These are phyloP conservation scores for Drosophila subobscura DNA, from an alignment of 1,140 invertebrate species.

Conservation along the genomic window DNA sequence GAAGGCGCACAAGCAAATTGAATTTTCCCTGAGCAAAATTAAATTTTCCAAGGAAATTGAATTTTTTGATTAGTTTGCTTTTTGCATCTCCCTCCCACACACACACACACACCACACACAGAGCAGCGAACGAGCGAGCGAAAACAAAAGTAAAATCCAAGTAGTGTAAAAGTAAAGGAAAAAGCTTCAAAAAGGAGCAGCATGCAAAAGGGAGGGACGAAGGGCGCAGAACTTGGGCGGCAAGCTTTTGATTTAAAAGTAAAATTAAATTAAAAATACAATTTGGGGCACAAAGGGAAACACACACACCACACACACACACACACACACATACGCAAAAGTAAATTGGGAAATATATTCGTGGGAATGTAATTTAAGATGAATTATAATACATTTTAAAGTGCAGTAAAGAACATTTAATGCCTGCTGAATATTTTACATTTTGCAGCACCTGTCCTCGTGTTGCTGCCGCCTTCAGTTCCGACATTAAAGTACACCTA, in stretches of 20 bases:
- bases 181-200: slow-evolving; percentile 35
- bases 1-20: slow-evolving; percentile 71
- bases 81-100: slow-evolving; percentile 71
- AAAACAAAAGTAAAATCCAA: slow-evolving; percentile 62
- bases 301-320: not conserved
- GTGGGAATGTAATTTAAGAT: no score
- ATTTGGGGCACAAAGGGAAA: slow-evolving; percentile 7
- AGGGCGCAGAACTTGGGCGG: slow-evolving; percentile 1
- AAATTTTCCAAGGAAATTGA: slow-evolving; percentile 82
- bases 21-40: slow-evolving; percentile 81
- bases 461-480: no score
- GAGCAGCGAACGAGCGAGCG: slow-evolving; percentile 11
- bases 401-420: no score
- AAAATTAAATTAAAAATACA: slow-evolving; percentile 75
- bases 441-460: no score
- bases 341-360: slow-evolving; percentile 1
- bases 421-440: no score
- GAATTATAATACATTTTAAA: no score
- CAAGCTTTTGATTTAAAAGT: slow-evolving; percentile 75
- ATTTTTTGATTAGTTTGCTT: slow-evolving; percentile 83
- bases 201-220: slow-evolving; percentile 10
- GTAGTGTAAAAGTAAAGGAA: slow-evolving; percentile 34
- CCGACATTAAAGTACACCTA: no score
- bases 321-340: slow-evolving; percentile 11
- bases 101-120: slow-evolving; percentile 9